Percentiles rank a stretch among this genome's conserved stretches.
These are phyloP conservation scores for Reticulitermes speratus DNA, from an alignment of 1,140 invertebrate species.

Conservation along the genomic window DNA sequence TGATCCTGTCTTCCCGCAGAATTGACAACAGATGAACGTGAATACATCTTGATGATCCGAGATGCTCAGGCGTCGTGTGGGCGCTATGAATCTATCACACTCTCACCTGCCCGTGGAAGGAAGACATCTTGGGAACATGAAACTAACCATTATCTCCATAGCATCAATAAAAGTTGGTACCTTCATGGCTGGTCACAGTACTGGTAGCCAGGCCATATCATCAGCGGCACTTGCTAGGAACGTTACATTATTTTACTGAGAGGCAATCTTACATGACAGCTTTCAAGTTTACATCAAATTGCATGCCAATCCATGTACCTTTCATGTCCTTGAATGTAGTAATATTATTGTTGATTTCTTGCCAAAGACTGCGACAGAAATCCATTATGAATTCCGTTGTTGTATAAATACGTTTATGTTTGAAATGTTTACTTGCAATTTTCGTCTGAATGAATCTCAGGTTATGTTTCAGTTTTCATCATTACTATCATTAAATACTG, in stretches of 20 bases:
- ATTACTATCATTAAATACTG: too few relatives aligned
- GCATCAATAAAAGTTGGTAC: constrained; percentile 9
- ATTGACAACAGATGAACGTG: background rate
- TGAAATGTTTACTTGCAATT: too few relatives aligned
- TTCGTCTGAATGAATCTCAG: too few relatives aligned
- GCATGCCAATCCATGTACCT: too few relatives aligned
- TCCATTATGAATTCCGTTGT: too few relatives aligned
- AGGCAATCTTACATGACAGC: too few relatives aligned
- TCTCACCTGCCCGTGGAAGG: background rate
- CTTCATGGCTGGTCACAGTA: background rate
- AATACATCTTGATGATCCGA: background rate
- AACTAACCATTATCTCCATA: background rate
- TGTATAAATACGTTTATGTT: too few relatives aligned
- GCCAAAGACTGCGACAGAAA: too few relatives aligned
- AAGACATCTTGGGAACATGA: background rate
- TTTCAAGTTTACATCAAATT: too few relatives aligned
- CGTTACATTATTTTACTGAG: background rate
- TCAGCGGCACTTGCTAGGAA: background rate
- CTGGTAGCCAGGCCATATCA: background rate
- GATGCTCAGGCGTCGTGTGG: background rate
- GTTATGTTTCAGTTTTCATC: too few relatives aligned
- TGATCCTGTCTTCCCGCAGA: constrained; percentile 8
- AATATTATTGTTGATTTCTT: too few relatives aligned
- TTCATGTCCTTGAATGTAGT: too few relatives aligned
- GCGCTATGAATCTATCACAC: background rate